Base-by-base conservation (phyloP, 2,113 vertebrate species). In the Gallinago paraguaiae region DNA sequence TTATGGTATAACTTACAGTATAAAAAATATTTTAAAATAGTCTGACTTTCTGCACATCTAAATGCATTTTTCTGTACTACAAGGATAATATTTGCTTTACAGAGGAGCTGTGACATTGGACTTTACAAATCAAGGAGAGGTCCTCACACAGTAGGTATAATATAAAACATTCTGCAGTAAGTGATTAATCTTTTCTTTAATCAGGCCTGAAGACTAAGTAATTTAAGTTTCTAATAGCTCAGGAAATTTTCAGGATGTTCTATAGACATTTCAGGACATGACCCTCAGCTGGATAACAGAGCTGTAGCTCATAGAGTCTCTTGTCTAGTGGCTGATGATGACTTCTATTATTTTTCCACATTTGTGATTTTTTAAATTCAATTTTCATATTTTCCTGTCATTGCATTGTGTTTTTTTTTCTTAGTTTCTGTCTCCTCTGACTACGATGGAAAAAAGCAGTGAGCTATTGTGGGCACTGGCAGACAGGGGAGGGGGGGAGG, bases 151-250 rank as follows among this genome's bases (percentile, higher is more conserved):
- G 72, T 69, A 92, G 65, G 35, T 90, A 82, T 89, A 86, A 78
- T 46, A 37, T 41, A 79, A 86, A 96, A 37, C 45, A 65, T 72
- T 74, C 50, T 78, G 11, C 65, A 81, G 10, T 79, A 63, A 68
- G 45, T 90, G 90, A 90, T 88, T 90, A 86, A 95, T 90, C 17
- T 83, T 88, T 87, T 90, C 10, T 82, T 88, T 86, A 88, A 83
- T 86, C 48, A 90, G 48, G n/a, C 17, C 48, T 86, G 72, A 96
- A 90, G 48, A 90, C 45, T 48, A 79, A 90, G 90, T 71, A 86
- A 63, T 45, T 85, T 35, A 64, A 65, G 45, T 91, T 96, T 92
- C 60, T 94, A 88, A 90, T 71, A 89, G 80, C 54, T 92, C 57
- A 79, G 83, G 25, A 95, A 92, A 86, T 88, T 84, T 92, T 91